These are phyloP conservation scores for Petrolisthes manimaculis DNA, from an alignment of 2,888 invertebrate species.

Conservation along the genomic window DNA sequence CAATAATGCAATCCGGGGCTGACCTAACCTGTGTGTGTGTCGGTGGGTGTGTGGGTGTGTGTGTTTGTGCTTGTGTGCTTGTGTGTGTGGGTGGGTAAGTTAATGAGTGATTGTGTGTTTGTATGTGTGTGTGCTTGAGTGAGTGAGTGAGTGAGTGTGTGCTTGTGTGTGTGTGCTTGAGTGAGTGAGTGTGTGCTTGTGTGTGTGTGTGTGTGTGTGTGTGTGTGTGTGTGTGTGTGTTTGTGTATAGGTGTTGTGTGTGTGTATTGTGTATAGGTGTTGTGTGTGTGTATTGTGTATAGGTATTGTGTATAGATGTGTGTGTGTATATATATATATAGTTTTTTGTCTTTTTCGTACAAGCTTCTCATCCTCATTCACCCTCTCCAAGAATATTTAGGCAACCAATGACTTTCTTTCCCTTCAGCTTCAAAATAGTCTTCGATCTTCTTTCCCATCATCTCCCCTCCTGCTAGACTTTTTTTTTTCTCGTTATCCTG, in stretches of 20 bases:
- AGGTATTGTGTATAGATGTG: neutral
- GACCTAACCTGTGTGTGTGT: neutral
- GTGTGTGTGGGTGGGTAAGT: too few species aligned
- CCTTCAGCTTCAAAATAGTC: too few species aligned
- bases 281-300: neutral
- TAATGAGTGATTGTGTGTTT: too few species aligned
- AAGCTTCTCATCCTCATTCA: too few species aligned
- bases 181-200: neutral
- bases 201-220: neutral
- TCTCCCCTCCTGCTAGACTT: too few species aligned
- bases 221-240: neutral
- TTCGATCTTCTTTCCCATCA: too few species aligned
- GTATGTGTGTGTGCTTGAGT: too few species aligned
- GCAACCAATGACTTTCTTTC: too few species aligned
- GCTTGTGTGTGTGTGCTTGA: slow-evolving; percentile 9
- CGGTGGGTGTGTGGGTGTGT: too few species aligned
- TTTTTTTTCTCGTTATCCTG: too few species aligned
- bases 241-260: neutral
- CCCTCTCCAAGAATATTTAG: too few species aligned
- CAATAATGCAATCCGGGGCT: slow-evolving; percentile 5
- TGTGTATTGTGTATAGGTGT: neutral
- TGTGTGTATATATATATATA: neutral
- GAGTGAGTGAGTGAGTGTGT: neutral
- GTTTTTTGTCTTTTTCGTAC: neutral
- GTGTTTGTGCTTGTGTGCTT: too few species aligned